Conservation (phyloP, 2,797 vertebrate species). For the Ispidina picta region DNA sequence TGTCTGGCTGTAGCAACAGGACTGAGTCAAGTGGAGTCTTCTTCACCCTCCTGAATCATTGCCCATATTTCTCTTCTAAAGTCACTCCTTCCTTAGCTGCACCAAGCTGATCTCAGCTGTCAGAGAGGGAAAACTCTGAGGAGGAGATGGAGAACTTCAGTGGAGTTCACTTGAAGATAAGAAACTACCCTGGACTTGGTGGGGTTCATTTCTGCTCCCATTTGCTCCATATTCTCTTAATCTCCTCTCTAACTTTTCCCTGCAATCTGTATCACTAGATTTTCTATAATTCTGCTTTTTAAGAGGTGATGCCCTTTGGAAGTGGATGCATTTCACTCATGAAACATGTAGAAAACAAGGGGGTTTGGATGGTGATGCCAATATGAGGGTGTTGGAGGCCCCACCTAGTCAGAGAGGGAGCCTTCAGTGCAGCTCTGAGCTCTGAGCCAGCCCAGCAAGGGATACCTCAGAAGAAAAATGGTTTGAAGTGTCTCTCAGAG, state of each 20-base stretch:
- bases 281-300: background rate
- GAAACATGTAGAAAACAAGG: background rate
- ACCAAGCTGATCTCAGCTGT: too few species aligned
- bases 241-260: background rate
- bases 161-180: too few species aligned
- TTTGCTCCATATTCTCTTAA: too few species aligned
- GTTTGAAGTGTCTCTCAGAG: constrained; percentile 15
- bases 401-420: fast-evolving
- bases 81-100: too few species aligned
- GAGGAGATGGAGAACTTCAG: too few species aligned
- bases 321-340: background rate
- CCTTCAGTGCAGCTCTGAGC: background rate
- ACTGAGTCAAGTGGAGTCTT: too few species aligned
- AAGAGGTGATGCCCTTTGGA: background rate
- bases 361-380: background rate
- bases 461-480: background rate
- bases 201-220: too few species aligned
- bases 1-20: too few species aligned
- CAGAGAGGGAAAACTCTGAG: too few species aligned
- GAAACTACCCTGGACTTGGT: too few species aligned
- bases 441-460: background rate
- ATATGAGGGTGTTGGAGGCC: background rate
- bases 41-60: too few species aligned
- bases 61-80: too few species aligned
- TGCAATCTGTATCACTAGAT: background rate